Evolutionary conservation across 2,888 invertebrate species (phyloP), one percentile per base, ranked within the genome.

Genomic region (Odontocerum albicorne): DNA sequence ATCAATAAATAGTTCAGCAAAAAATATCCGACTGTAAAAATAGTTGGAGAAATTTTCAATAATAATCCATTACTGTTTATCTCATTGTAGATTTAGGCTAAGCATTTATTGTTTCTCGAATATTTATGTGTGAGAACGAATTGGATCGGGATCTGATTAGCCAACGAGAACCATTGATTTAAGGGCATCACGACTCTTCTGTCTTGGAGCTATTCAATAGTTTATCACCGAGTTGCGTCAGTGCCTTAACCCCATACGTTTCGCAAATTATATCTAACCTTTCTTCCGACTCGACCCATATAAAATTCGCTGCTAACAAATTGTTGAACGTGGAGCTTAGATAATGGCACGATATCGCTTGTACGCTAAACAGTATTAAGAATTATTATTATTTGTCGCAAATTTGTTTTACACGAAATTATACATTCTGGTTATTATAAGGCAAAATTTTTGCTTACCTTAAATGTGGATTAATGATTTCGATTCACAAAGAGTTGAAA

Each of bases 181-280:
- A 60, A 60, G 57, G 57, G 49, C 49, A 51, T 60, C 60, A 60
- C 60, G 60, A 60, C 44, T 60, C 45, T 16, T 36, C 54, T 50
- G 57, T 54, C 55, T 52, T 43, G 46, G 10, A 40, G 22, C 42
- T 40, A 39, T 38, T 49, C 49, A 36, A 55, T 47, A 52, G 55
- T 58, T 58, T 58, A 58, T 59, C 55, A 56, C 52, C 49, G n/a
- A 17, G 44, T 54, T 54, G 42, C 54, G 54, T 44, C 42, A 49
- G 39, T 31, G 40, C 35, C 45, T 45, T 53, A 53, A 53, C 52
- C 52, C 51, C 39, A 19, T 17, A 19, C 31, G 40, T 57, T 53
- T 47, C 53, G 57, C 53, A 57, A 57, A 36, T 52, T 44, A 50
- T 33, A 44, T 57, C 38, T 57, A 57, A 57, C 57, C 57, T 57